phyloP scores from a whole-genome alignment of 1,140 invertebrate species.

The Argopecten irradians region DNA sequence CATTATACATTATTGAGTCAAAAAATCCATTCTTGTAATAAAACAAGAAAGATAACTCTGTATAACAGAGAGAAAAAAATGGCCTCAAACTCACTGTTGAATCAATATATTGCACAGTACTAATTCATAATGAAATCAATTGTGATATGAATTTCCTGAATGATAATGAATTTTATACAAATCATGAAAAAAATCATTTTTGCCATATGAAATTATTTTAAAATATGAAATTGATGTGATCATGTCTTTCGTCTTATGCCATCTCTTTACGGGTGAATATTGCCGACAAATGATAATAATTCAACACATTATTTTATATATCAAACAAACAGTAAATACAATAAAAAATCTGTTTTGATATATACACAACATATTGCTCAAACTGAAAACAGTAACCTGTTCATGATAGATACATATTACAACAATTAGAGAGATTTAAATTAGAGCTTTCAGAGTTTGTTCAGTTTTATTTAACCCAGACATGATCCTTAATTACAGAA shows the following conservation, averaged over 20 bases:
- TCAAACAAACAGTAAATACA: not conserved
- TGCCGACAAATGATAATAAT: not conserved
- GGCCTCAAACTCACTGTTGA: not conserved
- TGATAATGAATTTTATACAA: no score
- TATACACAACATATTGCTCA: conserved; percentile 11
- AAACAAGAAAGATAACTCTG: not conserved
- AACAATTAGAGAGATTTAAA: no score
- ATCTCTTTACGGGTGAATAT: not conserved
- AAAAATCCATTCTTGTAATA: not conserved
- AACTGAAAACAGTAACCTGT: not conserved
- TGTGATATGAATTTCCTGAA: not conserved
- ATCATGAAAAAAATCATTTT: not conserved
- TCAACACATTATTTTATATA: not conserved
- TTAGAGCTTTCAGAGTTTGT: no score
- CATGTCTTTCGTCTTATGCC: not conserved
- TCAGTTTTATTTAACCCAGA: no score
- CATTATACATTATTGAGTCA: not conserved
- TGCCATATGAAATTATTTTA: not conserved
- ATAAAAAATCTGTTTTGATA: not conserved
- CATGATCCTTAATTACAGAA: no score
- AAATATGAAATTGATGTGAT: not conserved
- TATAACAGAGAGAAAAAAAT: not conserved
- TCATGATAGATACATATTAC: not conserved
- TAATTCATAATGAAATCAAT: not conserved
- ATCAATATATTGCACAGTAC: not conserved